phyloP scores from a whole-genome alignment of 2,113 vertebrate genomes.

The Sceloporus undulatus region DNA sequence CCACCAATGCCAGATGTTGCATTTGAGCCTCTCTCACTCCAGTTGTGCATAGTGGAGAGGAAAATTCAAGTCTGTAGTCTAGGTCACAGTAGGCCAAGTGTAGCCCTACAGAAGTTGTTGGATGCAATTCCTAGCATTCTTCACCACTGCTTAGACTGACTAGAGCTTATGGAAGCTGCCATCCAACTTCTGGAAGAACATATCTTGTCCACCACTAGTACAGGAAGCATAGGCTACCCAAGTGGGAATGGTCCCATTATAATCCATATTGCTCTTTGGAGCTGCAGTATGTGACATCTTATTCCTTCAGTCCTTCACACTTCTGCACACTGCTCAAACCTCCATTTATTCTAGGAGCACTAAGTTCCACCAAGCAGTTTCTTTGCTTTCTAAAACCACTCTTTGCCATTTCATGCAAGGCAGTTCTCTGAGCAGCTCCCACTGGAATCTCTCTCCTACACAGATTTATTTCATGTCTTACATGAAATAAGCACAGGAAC shows the following conservation, averaged over 20 bases:
- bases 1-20: too few relatives aligned
- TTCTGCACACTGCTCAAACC: neutral
- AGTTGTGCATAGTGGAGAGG: neutral
- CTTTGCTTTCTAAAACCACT: neutral
- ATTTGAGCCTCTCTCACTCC: neutral
- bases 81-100: neutral
- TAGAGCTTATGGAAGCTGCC: neutral
- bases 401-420: constrained; percentile 50
- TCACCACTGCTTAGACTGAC: neutral
- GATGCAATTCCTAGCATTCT: neutral
- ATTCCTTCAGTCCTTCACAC: neutral
- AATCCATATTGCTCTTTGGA: neutral
- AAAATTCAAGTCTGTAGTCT: too few relatives aligned
- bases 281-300: neutral
- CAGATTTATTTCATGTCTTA: constrained; percentile 62
- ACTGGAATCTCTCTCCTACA: constrained; percentile 61
- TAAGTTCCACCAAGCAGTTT: neutral
- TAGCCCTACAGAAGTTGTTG: too few relatives aligned
- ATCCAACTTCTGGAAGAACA: too few relatives aligned
- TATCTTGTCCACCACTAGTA: too few relatives aligned
- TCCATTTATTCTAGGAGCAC: constrained; percentile 12
- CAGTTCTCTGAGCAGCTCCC: constrained; percentile 53
- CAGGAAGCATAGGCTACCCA: too few relatives aligned
- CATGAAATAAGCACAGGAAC: constrained; percentile 52
- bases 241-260: neutral